Evolutionary conservation across 1,140 invertebrate genomes (phyloP).

Genomic region (Tetramorium alpestre): DNA sequence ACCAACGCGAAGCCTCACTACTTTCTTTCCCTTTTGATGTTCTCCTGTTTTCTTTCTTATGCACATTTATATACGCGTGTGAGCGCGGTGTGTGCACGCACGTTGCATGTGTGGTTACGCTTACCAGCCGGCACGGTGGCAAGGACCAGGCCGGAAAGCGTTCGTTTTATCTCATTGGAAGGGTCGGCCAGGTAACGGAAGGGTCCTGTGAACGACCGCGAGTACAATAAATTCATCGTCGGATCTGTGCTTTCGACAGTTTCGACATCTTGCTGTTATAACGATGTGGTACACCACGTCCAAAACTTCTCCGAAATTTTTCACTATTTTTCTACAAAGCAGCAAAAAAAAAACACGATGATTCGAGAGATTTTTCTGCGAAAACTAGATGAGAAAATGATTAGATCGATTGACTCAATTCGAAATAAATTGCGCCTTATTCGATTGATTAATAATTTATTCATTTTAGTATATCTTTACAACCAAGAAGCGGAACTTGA

Average conservation of each 20-base stretch:
- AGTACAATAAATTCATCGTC: neutral
- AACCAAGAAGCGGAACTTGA: too few relatives aligned
- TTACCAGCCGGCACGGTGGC: constrained; percentile 31
- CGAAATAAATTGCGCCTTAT: neutral
- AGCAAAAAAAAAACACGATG: neutral
- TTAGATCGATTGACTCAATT: neutral
- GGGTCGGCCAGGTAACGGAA: constrained; percentile 57
- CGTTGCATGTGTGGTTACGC: constrained; percentile 29
- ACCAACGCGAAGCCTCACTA: neutral
- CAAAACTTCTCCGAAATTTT: neutral
- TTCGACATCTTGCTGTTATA: neutral
- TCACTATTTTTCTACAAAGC: neutral
- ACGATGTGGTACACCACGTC: neutral
- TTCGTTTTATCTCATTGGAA: constrained; percentile 66
- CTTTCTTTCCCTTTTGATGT: constrained; percentile 23
- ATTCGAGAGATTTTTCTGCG: neutral
- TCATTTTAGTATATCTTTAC: neutral
- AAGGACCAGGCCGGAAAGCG: constrained; percentile 58
- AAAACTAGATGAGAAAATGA: neutral
- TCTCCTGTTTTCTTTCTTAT: constrained; percentile 19
- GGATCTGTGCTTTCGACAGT: neutral
- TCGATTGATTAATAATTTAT: neutral
- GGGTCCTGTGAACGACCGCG: neutral
- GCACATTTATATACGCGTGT: neutral
- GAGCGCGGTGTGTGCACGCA: neutral